phyloP scores from a whole-genome alignment of 1,140 invertebrate species.

The Sycobia sp. region DNA sequence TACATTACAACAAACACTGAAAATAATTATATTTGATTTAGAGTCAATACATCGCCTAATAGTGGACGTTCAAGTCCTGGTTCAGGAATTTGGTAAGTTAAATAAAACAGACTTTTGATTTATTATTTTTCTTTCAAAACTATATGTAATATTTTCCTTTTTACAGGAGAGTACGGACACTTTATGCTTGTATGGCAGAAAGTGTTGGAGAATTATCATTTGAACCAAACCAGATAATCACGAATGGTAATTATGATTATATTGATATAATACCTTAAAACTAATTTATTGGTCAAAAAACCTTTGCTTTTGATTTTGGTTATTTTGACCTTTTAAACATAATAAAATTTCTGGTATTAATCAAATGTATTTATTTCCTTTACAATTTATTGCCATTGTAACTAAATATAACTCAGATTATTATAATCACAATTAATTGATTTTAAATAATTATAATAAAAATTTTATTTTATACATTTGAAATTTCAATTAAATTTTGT shows the following conservation, averaged over 20 bases:
- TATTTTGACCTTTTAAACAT: too few species aligned
- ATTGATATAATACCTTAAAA: background rate
- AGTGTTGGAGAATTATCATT: conserved; percentile 96
- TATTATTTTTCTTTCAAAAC: background rate
- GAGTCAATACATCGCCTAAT: conserved; percentile 49
- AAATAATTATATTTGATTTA: conserved; percentile 36
- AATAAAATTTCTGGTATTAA: too few species aligned
- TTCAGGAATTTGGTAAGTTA: conserved; percentile 48
- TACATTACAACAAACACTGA: too few species aligned
- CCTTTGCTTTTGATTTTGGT: background rate
- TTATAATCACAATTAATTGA: too few species aligned
- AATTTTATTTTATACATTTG: too few species aligned
- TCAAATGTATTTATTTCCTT: too few species aligned
- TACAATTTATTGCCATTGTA: too few species aligned
- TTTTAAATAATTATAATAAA: too few species aligned
- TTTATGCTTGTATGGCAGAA: conserved; percentile 95
- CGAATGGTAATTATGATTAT: conserved; percentile 87
- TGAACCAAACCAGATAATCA: conserved; percentile 97
- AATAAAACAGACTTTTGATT: background rate
- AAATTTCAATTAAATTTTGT: too few species aligned
- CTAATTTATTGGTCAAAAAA: background rate
- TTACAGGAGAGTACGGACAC: conserved; percentile 80
- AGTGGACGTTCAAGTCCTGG: conserved; percentile 54
- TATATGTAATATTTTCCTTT: conserved; percentile 23
- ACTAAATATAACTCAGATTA: too few species aligned